A percentile compares a stretch with the other conserved stretches of the same genome.
Conservation (phyloP, 2,113 vertebrate species). For the Coptodon bakossiorum region DNA sequence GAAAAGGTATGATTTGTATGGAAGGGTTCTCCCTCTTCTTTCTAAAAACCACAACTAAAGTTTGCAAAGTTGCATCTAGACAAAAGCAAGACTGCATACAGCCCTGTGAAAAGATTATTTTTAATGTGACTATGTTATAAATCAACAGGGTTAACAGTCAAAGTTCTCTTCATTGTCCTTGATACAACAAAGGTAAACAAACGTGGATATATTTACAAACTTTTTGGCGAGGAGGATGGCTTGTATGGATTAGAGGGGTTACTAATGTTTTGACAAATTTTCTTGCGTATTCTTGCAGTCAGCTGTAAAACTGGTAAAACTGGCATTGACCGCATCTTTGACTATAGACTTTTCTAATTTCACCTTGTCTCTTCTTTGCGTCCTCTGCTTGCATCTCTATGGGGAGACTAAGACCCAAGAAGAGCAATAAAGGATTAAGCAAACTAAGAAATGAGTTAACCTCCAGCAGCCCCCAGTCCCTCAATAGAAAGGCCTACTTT, state of each 20-base stretch:
- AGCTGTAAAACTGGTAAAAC: background rate
- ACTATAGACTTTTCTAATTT: background rate
- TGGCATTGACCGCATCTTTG: background rate
- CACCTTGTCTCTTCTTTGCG: background rate
- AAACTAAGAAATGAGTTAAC: background rate
- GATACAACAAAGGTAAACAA: background rate
- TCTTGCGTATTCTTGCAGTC: background rate
- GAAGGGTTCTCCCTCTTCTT: background rate
- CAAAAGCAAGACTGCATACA: background rate
- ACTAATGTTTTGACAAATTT: fast-evolving
- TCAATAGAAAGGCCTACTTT: background rate
- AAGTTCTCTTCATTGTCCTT: background rate
- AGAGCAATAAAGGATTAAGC: background rate
- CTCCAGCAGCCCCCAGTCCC: background rate
- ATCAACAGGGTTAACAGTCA: background rate
- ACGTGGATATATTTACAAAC: background rate
- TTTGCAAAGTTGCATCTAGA: background rate
- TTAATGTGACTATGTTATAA: background rate
- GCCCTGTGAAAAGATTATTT: background rate
- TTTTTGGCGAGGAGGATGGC: background rate
- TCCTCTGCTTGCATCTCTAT: background rate
- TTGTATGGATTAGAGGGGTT: background rate
- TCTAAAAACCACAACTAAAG: fast-evolving
- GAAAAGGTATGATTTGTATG: background rate
- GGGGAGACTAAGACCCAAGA: background rate